Base-by-base conservation (phyloP, 2,797 vertebrate genomes). In the Dromococcyx pavoninus region DNA sequence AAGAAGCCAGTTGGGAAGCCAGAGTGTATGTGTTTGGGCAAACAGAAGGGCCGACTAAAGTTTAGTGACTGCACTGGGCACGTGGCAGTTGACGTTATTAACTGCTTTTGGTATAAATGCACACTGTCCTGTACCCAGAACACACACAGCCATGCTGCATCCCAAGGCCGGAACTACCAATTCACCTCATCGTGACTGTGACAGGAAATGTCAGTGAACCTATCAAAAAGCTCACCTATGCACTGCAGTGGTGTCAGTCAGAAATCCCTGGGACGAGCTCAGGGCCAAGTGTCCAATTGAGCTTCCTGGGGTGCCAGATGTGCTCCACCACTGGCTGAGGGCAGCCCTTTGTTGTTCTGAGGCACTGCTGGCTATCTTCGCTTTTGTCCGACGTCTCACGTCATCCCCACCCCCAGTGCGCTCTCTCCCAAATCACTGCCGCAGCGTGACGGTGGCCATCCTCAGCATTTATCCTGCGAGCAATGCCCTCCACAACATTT, bases 1-100 rank as follows among this genome's bases (percentile, higher is more conserved):
- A 97, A 97, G 96, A 97, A 97, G 97, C 96, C 97, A 97, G 95
- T 96, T 97, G 97, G 97, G 97, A 96, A 97, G 96, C 91, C 97
- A 97, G 96, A 96, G 95, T 97, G 96, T 97, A 96, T 97, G 97
- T 97, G 96, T 96, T 97, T 94, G 96, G 96, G 97, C 95, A 97
- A 97, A 96, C 91, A 28, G 92, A 96, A 96, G 96, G 96, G 94
- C 65, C 22, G 84, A 86, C 94, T 97, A 95, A 91, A 97, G 88
- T 95, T 96, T 91, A 97, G 93, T 90, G 94, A 95, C 84, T 97
- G 93, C 94, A 57, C 66, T 84, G 95, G 96, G 95, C 92, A 92
- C 9, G 46, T 88, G 93, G 94, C 88, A 91, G 75, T 84, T 96
- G 89, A 80, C 17, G 4, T 95, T 92, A 89, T 77, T 87, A 95